These are phyloP conservation scores for Sarcophaga rosellei DNA, from an alignment of 2,888 invertebrate species.

Conservation along the genomic window DNA sequence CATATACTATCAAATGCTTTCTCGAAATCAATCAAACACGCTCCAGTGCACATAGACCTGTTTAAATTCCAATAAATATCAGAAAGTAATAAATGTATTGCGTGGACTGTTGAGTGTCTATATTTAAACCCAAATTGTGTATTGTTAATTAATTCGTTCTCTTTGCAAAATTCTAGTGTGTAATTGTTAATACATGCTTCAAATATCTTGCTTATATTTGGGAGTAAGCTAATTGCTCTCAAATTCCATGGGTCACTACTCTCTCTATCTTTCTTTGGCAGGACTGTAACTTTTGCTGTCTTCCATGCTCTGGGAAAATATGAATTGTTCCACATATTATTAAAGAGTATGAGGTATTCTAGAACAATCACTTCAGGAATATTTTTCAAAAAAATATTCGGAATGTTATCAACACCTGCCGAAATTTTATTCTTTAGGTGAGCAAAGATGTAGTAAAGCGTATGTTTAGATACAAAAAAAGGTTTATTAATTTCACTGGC, in stretches of 20 bases:
- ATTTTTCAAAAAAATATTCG: constrained; percentile 21
- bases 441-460: constrained; percentile 1
- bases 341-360: constrained; percentile 8
- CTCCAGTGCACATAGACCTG: too few species aligned
- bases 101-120: constrained; percentile 33
- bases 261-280: constrained; percentile 10
- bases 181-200: not conserved
- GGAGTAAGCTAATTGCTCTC: too few species aligned
- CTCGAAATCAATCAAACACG: too few species aligned
- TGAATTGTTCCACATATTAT: not conserved
- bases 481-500: constrained; percentile 1
- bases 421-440: constrained; percentile 13
- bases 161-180: too few species aligned
- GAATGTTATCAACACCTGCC: constrained; percentile 15
- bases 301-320: constrained; percentile 32
- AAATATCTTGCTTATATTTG: too few species aligned
- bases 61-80: not conserved
- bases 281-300: constrained; percentile 28
- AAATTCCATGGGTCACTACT: too few species aligned
- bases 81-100: constrained; percentile 21
- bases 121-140: constrained; percentile 19
- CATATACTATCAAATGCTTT: too few species aligned
- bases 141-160: not conserved
- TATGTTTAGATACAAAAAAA: constrained; percentile 2
- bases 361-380: constrained; percentile 12